These are phyloP conservation scores for Colossoma macropomum DNA, from an alignment of 2,113 vertebrate species.

Conservation along the genomic window DNA sequence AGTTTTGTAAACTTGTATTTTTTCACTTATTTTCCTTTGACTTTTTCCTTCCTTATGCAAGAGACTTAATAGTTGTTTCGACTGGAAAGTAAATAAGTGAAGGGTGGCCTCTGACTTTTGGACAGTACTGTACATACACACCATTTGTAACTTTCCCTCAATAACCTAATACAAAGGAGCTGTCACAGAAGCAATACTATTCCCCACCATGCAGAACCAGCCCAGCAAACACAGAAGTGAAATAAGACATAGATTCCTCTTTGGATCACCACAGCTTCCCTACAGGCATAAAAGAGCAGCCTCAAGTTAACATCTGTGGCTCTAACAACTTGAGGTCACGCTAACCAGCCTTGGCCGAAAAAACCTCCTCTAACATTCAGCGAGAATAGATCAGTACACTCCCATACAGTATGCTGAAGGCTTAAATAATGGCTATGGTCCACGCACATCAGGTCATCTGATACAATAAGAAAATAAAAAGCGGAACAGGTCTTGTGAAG, in stretches of 20 bases:
- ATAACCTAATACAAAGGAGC: slow-evolving; percentile 62
- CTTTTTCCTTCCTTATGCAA: too few species aligned
- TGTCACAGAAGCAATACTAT: slow-evolving; percentile 12
- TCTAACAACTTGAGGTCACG: neutral
- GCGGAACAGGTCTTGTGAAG: slow-evolving; percentile 63
- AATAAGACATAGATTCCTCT: slow-evolving; percentile 37
- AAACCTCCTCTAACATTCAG: slow-evolving; percentile 22
- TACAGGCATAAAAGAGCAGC: neutral
- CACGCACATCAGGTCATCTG: slow-evolving; percentile 60
- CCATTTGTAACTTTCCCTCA: slow-evolving; percentile 51
- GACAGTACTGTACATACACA: slow-evolving; percentile 44
- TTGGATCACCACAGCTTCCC: slow-evolving; percentile 23
- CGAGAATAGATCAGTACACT: slow-evolving; percentile 37
- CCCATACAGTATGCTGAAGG: slow-evolving; percentile 56
- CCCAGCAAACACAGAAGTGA: slow-evolving; percentile 24
- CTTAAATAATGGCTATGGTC: slow-evolving; percentile 80
- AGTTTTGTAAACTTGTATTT: too few species aligned
- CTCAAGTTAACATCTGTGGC: neutral
- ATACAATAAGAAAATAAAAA: slow-evolving; percentile 61
- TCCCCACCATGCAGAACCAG: neutral
- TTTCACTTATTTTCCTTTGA: too few species aligned
- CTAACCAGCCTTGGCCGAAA: neutral
- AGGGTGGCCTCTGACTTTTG: too few species aligned
- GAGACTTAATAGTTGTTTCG: too few species aligned
- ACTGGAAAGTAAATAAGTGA: too few species aligned